Evolutionary conservation across 2,888 invertebrate species (phyloP).

Genomic region (Alcis repandata): DNA sequence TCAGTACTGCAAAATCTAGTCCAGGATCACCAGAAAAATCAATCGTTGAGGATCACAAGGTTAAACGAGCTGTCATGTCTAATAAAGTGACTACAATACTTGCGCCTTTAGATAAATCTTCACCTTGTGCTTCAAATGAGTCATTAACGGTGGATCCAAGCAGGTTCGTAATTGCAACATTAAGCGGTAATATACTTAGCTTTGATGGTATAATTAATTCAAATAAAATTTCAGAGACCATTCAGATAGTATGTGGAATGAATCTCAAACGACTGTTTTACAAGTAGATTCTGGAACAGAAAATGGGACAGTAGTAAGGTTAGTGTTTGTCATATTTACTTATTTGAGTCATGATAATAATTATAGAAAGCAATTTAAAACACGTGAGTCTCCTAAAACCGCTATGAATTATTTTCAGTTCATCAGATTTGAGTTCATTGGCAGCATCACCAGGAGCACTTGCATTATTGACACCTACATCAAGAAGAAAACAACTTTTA

Average conservation of each 20-base stretch:
- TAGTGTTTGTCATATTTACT: slow-evolving; percentile 22
- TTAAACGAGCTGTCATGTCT: slow-evolving; percentile 65
- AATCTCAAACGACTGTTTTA: slow-evolving; percentile 94
- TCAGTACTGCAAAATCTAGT: slow-evolving; percentile 87
- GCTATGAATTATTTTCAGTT: slow-evolving; percentile 62
- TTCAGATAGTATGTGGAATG: slow-evolving; percentile 96
- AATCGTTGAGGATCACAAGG: slow-evolving; percentile 66
- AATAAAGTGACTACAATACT: slow-evolving; percentile 72
- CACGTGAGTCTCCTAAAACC: neutral
- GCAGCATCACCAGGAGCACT: slow-evolving; percentile 86
- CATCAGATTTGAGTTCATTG: slow-evolving; percentile 82
- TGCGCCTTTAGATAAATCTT: slow-evolving; percentile 84
- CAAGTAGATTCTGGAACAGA: slow-evolving; percentile 91
- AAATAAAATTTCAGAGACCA: slow-evolving; percentile 87
- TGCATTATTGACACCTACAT: slow-evolving; percentile 91
- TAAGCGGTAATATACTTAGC: no score
- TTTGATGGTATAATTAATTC: neutral
- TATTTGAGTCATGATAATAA: neutral
- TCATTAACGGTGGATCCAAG: slow-evolving; percentile 93
- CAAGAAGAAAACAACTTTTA: slow-evolving; percentile 91
- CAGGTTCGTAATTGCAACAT: slow-evolving; percentile 60
- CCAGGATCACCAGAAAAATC: slow-evolving; percentile 87
- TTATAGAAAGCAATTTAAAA: neutral
- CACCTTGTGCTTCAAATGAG: slow-evolving; percentile 93
- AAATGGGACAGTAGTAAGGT: slow-evolving; percentile 87